Percentiles rank a stretch among this genome's conserved stretches.
These are phyloP conservation scores for Eupithecia centaureata DNA, from an alignment of 2,888 invertebrate genomes.

Conservation along the genomic window DNA sequence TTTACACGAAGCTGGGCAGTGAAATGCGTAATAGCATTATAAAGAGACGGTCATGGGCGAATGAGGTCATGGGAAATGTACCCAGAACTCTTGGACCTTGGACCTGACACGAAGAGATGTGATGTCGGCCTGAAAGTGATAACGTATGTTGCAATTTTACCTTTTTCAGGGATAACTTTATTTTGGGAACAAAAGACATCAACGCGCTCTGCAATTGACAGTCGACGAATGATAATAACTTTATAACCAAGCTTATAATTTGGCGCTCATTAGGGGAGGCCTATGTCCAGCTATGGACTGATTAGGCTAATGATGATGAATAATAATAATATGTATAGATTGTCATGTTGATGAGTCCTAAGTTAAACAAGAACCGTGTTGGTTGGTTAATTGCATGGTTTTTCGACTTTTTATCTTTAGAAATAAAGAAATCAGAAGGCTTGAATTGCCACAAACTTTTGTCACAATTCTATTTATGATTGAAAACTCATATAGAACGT, in stretches of 20 bases:
- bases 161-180: not conserved
- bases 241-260: too few relatives aligned
- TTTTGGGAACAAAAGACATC: slow-evolving; percentile 15
- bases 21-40: too few relatives aligned
- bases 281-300: too few relatives aligned
- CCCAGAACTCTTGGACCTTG: not conserved
- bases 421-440: too few relatives aligned
- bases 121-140: not conserved
- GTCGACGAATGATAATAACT: not conserved
- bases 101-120: not conserved
- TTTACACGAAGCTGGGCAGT: too few relatives aligned
- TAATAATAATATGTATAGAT: too few relatives aligned
- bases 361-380: not conserved
- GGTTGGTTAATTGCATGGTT: not conserved
- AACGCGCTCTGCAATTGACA: slow-evolving; percentile 11
- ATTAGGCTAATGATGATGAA: too few relatives aligned
- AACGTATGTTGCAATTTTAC: not conserved
- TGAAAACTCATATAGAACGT: too few relatives aligned
- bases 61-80: not conserved
- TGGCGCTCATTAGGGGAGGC: too few relatives aligned
- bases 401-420: not conserved
- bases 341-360: not conserved
- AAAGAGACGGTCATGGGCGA: too few relatives aligned
- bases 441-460: not conserved
- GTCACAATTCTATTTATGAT: not conserved